phyloP scores from a whole-genome alignment of 2,797 vertebrate genomes.

The Clarias laeviceps region DNA sequence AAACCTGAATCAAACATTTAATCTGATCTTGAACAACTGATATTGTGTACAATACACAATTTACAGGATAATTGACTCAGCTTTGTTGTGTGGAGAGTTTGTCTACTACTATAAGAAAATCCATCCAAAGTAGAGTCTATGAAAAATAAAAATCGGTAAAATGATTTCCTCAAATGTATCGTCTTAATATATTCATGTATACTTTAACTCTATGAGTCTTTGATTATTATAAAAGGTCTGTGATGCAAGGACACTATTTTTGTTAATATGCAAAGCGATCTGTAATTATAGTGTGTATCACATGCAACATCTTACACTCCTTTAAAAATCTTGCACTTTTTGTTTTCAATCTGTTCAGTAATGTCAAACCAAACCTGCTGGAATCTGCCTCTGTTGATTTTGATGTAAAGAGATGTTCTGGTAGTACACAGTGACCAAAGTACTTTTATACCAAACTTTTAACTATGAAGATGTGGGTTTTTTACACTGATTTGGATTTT shows the following conservation, averaged over 20 bases:
- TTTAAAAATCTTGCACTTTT: neutral
- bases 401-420: neutral
- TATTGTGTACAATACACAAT: neutral
- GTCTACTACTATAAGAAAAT: neutral
- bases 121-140: neutral
- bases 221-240: neutral
- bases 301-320: neutral
- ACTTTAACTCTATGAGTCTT: neutral
- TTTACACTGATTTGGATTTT: neutral
- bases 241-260: neutral
- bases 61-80: neutral
- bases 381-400: neutral
- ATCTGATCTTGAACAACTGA: neutral
- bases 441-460: neutral
- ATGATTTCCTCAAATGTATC: neutral
- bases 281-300: neutral
- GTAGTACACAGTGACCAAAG: slow-evolving; percentile 10
- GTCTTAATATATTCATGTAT: neutral
- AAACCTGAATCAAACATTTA: neutral
- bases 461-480: neutral
- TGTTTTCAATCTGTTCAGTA: neutral
- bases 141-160: neutral
- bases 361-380: neutral
- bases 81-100: neutral
- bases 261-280: neutral